Evolutionary conservation across 2,113 vertebrate genomes (phyloP).

Genomic region (Deroptyus accipitrinus): DNA sequence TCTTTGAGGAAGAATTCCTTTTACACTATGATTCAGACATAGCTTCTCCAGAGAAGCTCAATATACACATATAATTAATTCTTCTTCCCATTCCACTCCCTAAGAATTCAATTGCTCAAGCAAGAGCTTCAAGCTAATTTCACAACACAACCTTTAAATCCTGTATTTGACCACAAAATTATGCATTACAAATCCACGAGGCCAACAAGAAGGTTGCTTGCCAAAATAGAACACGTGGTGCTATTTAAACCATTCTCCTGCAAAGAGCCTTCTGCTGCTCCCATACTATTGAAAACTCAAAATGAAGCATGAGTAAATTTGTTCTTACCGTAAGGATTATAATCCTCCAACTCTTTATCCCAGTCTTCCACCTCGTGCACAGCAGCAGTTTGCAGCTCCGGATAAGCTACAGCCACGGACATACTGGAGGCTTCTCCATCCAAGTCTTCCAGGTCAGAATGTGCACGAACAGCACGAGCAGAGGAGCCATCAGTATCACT

Average conservation of each 20-base stretch:
- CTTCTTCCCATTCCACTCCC: background rate
- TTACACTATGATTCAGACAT: background rate
- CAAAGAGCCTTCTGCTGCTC: background rate
- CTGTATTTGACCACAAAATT: background rate
- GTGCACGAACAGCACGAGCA: background rate
- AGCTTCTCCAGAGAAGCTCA: background rate
- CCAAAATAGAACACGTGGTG: background rate
- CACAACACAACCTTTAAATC: background rate
- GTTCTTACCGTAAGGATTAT: conserved; percentile 72
- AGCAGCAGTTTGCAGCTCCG: background rate
- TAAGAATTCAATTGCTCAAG: background rate
- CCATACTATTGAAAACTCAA: background rate
- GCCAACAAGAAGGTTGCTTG: background rate
- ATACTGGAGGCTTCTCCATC: background rate
- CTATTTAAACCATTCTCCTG: background rate
- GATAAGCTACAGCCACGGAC: background rate
- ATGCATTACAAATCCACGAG: background rate
- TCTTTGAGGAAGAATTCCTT: background rate
- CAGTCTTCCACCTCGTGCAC: conserved; percentile 68
- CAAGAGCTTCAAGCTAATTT: background rate
- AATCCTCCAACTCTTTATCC: conserved; percentile 73
- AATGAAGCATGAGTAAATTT: background rate
- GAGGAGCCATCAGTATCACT: background rate
- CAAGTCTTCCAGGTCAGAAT: background rate
- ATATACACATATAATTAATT: background rate